phyloP scores from a whole-genome alignment of 2,888 invertebrate species.

The Apamea anceps region DNA sequence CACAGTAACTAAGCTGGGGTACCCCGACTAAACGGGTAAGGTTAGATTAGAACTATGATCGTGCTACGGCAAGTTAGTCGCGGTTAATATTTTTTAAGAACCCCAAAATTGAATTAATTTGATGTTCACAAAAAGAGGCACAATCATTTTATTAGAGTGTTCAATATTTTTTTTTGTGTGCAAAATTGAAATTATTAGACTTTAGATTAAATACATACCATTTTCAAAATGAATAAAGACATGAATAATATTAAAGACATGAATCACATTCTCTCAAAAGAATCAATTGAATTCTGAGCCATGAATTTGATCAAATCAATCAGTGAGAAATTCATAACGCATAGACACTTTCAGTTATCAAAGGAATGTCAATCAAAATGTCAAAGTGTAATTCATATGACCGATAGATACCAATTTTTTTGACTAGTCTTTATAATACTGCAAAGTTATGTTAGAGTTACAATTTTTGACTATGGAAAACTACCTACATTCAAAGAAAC shows the following conservation, averaged over 20 bases:
- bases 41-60: no score
- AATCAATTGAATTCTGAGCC: background rate
- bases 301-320: constrained; percentile 1
- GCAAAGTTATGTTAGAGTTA: no score
- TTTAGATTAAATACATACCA: background rate
- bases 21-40: no score
- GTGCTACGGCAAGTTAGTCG: background rate
- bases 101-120: background rate
- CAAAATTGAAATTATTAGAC: background rate
- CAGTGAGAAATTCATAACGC: constrained; percentile 12
- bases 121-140: background rate
- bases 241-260: background rate
- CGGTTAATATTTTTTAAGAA: background rate
- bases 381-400: constrained; percentile 12
- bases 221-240: background rate
- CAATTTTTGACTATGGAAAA: background rate
- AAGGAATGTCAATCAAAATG: constrained; percentile 21
- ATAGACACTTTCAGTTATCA: background rate
- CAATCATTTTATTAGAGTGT: background rate
- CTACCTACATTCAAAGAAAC: background rate
- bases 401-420: background rate
- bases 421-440: background rate
- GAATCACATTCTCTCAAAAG: background rate
- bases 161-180: background rate
- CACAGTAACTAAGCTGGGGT: no score